Evolutionary conservation across 1,140 invertebrate species (phyloP).

Genomic region (Chelonus insularis): DNA sequence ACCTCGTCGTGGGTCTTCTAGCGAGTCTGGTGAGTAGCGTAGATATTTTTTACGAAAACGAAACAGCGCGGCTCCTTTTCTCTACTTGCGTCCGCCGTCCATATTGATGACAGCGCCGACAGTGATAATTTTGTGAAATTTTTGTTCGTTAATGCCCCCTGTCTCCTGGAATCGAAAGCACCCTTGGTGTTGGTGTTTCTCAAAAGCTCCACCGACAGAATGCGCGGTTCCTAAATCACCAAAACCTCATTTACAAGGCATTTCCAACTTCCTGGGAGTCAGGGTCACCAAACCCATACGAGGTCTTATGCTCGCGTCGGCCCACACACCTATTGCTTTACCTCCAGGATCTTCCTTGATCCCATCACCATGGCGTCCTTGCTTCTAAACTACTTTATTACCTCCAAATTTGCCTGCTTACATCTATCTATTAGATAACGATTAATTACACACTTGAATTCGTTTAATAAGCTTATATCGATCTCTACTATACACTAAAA

Average conservation of each 20-base stretch:
- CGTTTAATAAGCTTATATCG: not conserved
- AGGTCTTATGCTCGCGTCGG: no score
- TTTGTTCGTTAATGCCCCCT: conserved; percentile 72
- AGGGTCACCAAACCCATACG: no score
- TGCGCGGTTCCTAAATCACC: conserved; percentile 52
- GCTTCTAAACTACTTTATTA: not conserved
- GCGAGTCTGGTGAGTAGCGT: not conserved
- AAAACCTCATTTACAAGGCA: conserved; percentile 3
- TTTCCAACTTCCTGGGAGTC: conserved; percentile 11
- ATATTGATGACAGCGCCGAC: conserved; percentile 74
- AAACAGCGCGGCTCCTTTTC: conserved; percentile 38
- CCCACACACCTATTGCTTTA: not conserved
- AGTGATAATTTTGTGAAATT: conserved; percentile 72
- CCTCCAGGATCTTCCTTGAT: conserved; percentile 1
- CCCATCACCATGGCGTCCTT: conserved; percentile 13
- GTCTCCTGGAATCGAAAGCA: conserved; percentile 66
- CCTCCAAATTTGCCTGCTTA: not conserved
- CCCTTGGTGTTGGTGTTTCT: conserved; percentile 49
- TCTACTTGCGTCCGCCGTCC: conserved; percentile 50
- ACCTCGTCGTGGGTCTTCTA: not conserved
- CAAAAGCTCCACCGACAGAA: conserved; percentile 60
- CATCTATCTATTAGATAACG: conserved; percentile 1
- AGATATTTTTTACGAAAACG: conserved; percentile 14
- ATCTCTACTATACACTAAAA: not conserved
- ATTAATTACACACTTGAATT: not conserved